A percentile compares a stretch with the other conserved stretches of the same genome.
Evolutionary conservation across 2,888 invertebrate genomes (phyloP).

Genomic region (Marronus borbonicus): DNA sequence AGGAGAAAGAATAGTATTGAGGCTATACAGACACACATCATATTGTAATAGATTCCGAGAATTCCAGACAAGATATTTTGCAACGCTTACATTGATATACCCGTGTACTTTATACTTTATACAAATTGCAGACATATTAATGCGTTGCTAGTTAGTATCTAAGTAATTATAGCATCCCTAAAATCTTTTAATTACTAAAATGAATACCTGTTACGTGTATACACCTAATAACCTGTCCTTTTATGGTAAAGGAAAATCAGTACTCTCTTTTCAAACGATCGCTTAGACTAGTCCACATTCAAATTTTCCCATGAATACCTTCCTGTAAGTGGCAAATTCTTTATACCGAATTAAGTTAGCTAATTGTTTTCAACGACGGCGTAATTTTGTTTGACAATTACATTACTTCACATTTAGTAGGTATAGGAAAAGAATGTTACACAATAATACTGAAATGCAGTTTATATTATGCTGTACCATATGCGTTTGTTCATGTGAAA

Average conservation of each 20-base stretch:
- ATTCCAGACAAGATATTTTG: slow-evolving; percentile 37
- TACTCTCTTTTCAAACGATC: neutral
- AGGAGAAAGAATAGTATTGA: slow-evolving; percentile 18
- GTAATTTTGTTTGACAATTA: slow-evolving; percentile 1
- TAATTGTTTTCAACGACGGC: slow-evolving; percentile 15
- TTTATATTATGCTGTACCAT: neutral
- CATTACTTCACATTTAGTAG: neutral
- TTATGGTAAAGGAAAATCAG: neutral
- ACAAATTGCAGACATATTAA: neutral
- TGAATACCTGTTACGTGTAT: neutral
- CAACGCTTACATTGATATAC: neutral
- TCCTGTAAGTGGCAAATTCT: slow-evolving; percentile 8
- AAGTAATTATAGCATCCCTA: slow-evolving; percentile 8
- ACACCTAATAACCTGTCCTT: neutral
- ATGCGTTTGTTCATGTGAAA: slow-evolving; percentile 25
- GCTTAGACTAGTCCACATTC: neutral
- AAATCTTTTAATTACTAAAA: neutral
- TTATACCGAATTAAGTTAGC: neutral
- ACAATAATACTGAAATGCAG: slow-evolving; percentile 4
- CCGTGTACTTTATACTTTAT: neutral
- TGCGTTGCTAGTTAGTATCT: neutral
- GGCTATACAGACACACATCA: slow-evolving; percentile 15
- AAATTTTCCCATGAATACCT: slow-evolving; percentile 30
- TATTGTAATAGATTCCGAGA: slow-evolving; percentile 38
- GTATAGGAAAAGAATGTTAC: slow-evolving; percentile 16